Base-by-base conservation (phyloP, 1,140 invertebrate species). In the Drosophila sturtevanti region DNA sequence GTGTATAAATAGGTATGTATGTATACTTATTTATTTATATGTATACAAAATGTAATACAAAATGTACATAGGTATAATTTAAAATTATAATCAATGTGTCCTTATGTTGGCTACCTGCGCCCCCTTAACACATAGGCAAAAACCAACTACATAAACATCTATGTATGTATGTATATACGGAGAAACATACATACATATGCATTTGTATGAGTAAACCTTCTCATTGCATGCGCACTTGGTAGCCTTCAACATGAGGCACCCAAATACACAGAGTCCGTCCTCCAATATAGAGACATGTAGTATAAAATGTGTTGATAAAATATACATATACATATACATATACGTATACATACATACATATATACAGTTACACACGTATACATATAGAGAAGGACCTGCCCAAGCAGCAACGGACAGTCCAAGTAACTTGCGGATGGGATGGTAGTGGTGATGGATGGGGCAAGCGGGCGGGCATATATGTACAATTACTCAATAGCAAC, bases 21-120 rank as follows among this genome's bases (percentile, higher is more conserved):
- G 37, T 51, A 21, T 24, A 73, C 35, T 34, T 6, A 31, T 31
- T 6, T 31, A 31, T 31, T 4, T 31, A 31, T 6, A 31, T 31
- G 6, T 1, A 31, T 31, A 6, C 7, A 6, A 6, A 4, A 31
- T 31, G 7, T 31, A 31, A 31, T 31, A 31, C 6, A 31, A 63
- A 63, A 22, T 70, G 59, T 18, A 59, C 55, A 59, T 79, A 62
- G 77, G 66, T 70, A 84, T 89, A 89, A 85, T 87, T 87, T 87
- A 89, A 89, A 89, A 89, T 87, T 87, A 87, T 87, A 89, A 87
- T 87, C 84, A 87, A 89, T 80, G 84, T 70, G 84, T 70, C 68
- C 68, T 62, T 66, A 72, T 69, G 60, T 76, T 38, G 34, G 24
- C n/a, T 12, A 31, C 18, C 48, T 61, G 54, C 21, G 31, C 7